phyloP scores from a whole-genome alignment of 2,797 vertebrate species.

The Schizopygopsis malacanthus region DNA sequence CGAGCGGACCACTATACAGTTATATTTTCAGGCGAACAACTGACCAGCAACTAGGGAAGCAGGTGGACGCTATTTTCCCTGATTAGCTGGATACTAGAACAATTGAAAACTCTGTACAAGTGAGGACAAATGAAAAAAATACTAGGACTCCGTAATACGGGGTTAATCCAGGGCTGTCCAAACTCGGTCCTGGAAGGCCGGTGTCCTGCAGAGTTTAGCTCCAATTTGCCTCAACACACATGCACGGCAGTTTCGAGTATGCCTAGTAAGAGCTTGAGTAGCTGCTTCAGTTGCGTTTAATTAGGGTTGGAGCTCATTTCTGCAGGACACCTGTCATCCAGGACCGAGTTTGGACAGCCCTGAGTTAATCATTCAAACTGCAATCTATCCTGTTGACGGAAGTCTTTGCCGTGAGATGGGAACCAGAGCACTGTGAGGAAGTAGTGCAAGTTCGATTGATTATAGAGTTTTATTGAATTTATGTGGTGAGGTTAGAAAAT shows the following conservation, averaged over 20 bases:
- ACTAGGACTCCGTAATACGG: neutral
- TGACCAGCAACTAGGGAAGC: too few relatives aligned
- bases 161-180: neutral
- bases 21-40: neutral
- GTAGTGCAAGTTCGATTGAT: neutral
- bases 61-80: neutral
- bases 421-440: neutral
- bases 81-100: neutral
- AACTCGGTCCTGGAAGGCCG: too few relatives aligned
- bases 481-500: neutral
- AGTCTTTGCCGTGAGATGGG: neutral
- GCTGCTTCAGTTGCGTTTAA: too few relatives aligned
- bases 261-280: too few relatives aligned
- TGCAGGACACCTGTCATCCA: too few relatives aligned
- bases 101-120: neutral
- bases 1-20: neutral
- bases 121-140: neutral
- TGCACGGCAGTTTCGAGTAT: too few relatives aligned
- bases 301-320: too few relatives aligned
- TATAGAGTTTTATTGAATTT: neutral
- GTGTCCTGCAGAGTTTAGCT: too few relatives aligned
- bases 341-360: too few relatives aligned
- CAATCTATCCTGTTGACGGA: neutral
- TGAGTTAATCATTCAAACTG: neutral
- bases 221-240: too few relatives aligned